These are phyloP conservation scores for Babyrousa celebensis DNA, from an alignment of 2,797 vertebrate species.

Conservation along the genomic window DNA sequence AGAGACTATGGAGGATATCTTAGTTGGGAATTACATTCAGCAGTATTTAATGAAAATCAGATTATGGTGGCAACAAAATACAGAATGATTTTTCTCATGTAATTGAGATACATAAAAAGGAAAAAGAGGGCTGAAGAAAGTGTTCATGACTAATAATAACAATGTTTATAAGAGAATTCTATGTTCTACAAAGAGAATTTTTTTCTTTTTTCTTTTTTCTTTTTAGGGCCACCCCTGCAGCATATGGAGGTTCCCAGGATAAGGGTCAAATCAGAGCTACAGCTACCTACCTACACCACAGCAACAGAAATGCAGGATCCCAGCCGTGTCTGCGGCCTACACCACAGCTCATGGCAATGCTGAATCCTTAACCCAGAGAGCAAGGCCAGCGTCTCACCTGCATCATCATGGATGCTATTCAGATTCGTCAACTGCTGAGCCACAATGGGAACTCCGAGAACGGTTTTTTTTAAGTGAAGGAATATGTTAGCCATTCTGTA, in stretches of 20 bases:
- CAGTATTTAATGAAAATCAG: slow-evolving; percentile 10
- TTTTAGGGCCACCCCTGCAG: too few species aligned
- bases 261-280: too few species aligned
- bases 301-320: too few species aligned
- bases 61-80: not conserved
- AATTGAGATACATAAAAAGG: not conserved
- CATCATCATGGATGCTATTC: too few species aligned
- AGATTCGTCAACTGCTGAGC: too few species aligned
- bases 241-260: too few species aligned
- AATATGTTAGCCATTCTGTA: not conserved
- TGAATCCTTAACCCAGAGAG: too few species aligned
- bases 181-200: not conserved
- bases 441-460: not conserved
- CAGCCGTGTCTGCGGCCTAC: too few species aligned
- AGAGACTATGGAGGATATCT: not conserved
- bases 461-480: not conserved
- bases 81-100: slow-evolving; percentile 5
- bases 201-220: too few species aligned
- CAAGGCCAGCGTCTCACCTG: too few species aligned
- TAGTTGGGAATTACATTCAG: not conserved
- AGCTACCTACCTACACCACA: too few species aligned
- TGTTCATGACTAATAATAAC: not conserved
- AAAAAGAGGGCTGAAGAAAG: slow-evolving; percentile 37
- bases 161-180: not conserved
- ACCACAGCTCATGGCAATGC: too few species aligned